Evolutionary conservation across 2,113 vertebrate species (phyloP).

Genomic region (Deroptyus accipitrinus): DNA sequence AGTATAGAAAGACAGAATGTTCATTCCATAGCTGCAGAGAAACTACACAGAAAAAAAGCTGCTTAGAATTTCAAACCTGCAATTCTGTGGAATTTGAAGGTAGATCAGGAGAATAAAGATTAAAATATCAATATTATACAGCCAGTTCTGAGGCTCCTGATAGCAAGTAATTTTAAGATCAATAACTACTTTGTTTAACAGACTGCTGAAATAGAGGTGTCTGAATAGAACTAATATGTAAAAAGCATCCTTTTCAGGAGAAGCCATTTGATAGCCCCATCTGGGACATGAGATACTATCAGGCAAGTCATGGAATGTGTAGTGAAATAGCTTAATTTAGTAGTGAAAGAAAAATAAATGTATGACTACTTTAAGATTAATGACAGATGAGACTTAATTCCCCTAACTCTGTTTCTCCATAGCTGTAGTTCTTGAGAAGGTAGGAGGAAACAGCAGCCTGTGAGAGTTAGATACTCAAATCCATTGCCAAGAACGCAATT

Average conservation of each 20-base stretch:
- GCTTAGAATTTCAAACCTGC: neutral
- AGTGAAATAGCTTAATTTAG: neutral
- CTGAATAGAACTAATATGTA: neutral
- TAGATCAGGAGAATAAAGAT: neutral
- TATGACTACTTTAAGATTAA: neutral
- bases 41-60: neutral
- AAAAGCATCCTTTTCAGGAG: neutral
- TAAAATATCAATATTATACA: neutral
- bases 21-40: neutral
- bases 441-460: neutral
- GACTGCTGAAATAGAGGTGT: neutral
- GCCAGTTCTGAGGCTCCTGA: neutral
- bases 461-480: neutral
- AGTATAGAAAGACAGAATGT: neutral
- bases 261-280: neutral
- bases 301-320: neutral
- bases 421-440: neutral
- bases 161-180: neutral
- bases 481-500: rapidly evolving
- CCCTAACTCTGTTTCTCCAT: neutral
- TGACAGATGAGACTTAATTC: neutral
- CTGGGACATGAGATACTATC: neutral
- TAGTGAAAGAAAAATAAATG: neutral
- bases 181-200: constrained; percentile 10
- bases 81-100: neutral